A percentile compares a stretch with the other conserved stretches of the same genome.
Conservation (phyloP, 2,797 vertebrate genomes). For the Gobio occitaniae region DNA sequence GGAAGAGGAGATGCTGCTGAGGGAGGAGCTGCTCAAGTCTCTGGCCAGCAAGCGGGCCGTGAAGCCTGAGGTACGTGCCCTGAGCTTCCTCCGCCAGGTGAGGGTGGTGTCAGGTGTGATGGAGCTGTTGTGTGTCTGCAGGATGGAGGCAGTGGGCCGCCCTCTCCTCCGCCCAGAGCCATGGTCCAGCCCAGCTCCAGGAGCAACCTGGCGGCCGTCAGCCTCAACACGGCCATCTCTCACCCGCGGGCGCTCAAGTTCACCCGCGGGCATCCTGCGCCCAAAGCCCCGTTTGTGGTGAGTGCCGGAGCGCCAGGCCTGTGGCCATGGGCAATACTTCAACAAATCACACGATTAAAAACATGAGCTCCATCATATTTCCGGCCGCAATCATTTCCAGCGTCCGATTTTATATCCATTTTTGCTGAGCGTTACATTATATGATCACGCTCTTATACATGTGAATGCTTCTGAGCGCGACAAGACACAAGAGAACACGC, state of each 20-base stretch:
- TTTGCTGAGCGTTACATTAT: no score
- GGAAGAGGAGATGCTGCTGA: constrained; percentile 96
- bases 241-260: constrained; percentile 84
- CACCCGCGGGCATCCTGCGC: constrained; percentile 80
- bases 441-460: no score
- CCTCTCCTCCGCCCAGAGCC: constrained; percentile 81
- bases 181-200: constrained; percentile 73
- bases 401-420: no score
- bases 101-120: background rate
- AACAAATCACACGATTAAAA: no score
- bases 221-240: constrained; percentile 82
- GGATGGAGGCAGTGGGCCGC: constrained; percentile 85
- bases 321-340: no score
- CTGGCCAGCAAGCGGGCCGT: constrained; percentile 88
- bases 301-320: background rate
- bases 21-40: constrained; percentile 95
- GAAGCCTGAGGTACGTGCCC: constrained; percentile 48
- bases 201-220: constrained; percentile 85
- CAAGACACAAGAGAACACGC: no score
- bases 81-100: no score
- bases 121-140: constrained; percentile 57
- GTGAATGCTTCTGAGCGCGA: no score
- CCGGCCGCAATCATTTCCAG: no score
- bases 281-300: constrained; percentile 89
- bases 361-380: no score